Percentiles rank a stretch among this genome's conserved stretches.
Conservation (phyloP, 2,888 invertebrate genomes). For the Blastobasis lacticolella region DNA sequence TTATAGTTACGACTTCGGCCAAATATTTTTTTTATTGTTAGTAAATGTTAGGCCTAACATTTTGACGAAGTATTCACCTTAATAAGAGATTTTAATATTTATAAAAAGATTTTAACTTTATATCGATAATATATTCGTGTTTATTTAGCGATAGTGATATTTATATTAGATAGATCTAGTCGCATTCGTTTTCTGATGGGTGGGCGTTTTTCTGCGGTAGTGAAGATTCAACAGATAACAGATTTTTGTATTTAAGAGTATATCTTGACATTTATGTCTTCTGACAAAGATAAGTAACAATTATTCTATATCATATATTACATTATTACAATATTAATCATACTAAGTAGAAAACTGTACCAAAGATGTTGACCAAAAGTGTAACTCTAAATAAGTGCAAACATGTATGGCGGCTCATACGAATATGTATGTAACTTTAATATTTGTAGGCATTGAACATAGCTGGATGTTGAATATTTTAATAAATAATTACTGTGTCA, state of each 20-base stretch:
- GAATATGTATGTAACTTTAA: background rate
- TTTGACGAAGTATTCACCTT: constrained; percentile 17
- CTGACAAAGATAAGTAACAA: too few relatives aligned
- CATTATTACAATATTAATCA: too few relatives aligned
- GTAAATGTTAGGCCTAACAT: constrained; percentile 13
- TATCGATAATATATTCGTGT: constrained; percentile 25
- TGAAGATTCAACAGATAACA: too few relatives aligned
- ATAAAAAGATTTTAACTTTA: constrained; percentile 13
- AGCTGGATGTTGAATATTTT: constrained; percentile 30
- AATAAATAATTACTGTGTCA: constrained; percentile 33
- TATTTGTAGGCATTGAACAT: constrained; percentile 2
- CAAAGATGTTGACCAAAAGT: constrained; percentile 7
- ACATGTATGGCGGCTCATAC: constrained; percentile 1
- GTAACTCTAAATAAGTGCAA: constrained; percentile 1
- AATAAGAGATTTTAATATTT: constrained; percentile 25
- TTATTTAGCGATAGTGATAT: constrained; percentile 22
- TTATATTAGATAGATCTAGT: constrained; percentile 25
- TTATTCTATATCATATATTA: too few relatives aligned
- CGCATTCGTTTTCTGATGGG: background rate
- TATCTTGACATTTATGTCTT: too few relatives aligned
- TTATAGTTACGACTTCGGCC: background rate
- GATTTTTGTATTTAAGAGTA: too few relatives aligned
- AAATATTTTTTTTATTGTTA: constrained; percentile 1
- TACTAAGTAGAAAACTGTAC: background rate
- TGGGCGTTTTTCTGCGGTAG: too few relatives aligned